Percentiles rank a stretch among this genome's conserved stretches.
Evolutionary conservation across 2,113 vertebrate genomes (phyloP).

Genomic region (Telmatochromis brichardi): DNA sequence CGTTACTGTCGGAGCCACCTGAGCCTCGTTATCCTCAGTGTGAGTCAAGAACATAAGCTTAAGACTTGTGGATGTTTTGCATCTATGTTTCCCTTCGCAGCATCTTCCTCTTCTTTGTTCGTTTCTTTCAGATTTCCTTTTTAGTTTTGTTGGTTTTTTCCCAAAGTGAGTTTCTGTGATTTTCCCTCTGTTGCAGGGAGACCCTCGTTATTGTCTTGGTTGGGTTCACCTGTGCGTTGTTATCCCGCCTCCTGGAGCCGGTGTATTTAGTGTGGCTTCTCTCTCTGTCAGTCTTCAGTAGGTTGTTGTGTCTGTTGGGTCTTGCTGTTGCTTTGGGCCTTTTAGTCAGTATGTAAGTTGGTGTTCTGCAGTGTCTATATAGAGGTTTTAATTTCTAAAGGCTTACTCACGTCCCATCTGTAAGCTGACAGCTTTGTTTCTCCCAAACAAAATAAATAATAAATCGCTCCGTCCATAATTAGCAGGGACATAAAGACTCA

Average conservation of each 20-base stretch:
- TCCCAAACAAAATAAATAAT: not conserved
- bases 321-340: rapidly evolving
- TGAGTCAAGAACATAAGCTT: not conserved
- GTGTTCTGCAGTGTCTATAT: rapidly evolving
- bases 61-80: no score
- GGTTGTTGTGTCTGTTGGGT: not conserved
- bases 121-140: not conserved
- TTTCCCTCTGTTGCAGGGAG: rapidly evolving
- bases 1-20: not conserved
- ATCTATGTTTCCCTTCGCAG: rapidly evolving
- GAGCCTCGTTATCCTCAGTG: not conserved
- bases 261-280: not conserved
- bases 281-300: not conserved
- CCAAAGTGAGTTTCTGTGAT: not conserved
- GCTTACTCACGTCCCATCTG: rapidly evolving
- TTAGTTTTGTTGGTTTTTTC: rapidly evolving
- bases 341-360: rapidly evolving
- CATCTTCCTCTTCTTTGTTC: rapidly evolving
- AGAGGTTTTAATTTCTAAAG: not conserved
- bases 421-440: not conserved
- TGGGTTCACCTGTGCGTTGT: not conserved
- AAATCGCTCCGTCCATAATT: not conserved
- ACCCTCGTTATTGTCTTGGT: not conserved
- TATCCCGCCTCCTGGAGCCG: not conserved
- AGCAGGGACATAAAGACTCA: rapidly evolving